Evolutionary conservation across 2,797 vertebrate genomes (phyloP).

Genomic region (Peromyscus attwateri): DNA sequence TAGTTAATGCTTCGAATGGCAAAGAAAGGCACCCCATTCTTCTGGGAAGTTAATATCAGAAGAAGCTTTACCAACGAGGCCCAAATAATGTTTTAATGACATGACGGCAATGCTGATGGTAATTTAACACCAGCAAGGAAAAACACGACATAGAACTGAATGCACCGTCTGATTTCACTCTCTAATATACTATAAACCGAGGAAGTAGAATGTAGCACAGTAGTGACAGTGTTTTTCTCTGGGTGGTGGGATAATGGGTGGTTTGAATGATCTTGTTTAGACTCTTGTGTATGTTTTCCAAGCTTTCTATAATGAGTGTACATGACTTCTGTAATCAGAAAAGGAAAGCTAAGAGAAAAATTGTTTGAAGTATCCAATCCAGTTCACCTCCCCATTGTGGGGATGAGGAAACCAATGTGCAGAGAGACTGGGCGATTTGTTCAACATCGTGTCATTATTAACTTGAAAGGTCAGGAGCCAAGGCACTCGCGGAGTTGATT

Average conservation of each 20-base stretch:
- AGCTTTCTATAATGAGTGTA: not conserved
- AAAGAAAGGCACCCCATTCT: conserved; percentile 27
- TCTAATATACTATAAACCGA: not conserved
- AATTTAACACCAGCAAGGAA: conserved; percentile 33
- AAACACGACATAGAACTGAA: conserved; percentile 24
- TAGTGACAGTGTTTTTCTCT: conserved; percentile 12
- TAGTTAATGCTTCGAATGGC: conserved; percentile 21
- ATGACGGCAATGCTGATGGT: conserved; percentile 14
- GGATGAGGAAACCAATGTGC: not conserved
- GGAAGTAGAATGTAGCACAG: conserved; percentile 41
- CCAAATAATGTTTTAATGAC: conserved; percentile 65
- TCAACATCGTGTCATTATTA: not conserved
- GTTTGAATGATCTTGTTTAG: conserved; percentile 63
- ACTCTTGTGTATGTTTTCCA: conserved; percentile 14
- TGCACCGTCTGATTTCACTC: conserved; percentile 34
- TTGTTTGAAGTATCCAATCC: not conserved
- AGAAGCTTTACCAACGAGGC: conserved; percentile 56
- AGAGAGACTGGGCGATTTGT: not conserved
- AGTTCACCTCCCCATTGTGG: not conserved
- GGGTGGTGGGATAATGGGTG: not conserved
- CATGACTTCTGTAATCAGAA: conserved; percentile 38
- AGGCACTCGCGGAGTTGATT: not conserved
- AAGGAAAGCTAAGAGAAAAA: conserved; percentile 20
- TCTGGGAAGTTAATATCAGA: conserved; percentile 19
- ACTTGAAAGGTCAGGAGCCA: not conserved